These are phyloP conservation scores for Microcebus lehilahytsara DNA, from an alignment of 2,113 vertebrate genomes.

Conservation along the genomic window DNA sequence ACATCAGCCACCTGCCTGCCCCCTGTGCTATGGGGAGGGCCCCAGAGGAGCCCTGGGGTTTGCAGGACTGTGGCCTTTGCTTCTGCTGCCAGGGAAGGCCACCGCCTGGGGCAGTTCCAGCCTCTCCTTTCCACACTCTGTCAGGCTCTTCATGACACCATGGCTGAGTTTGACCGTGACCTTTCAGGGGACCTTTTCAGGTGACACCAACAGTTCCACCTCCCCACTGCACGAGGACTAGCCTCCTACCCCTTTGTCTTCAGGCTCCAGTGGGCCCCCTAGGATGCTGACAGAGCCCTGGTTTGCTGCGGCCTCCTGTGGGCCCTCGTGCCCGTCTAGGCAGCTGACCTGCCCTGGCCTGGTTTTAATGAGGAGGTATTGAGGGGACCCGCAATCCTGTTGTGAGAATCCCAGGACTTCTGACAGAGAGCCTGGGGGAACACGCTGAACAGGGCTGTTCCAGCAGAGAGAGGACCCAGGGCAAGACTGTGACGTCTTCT, in stretches of 20 bases:
- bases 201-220: accelerated
- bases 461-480: not conserved
- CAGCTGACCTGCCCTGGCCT: not conserved
- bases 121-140: not conserved
- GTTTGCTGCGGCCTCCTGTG: not conserved
- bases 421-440: not conserved
- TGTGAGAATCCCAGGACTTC: not conserved
- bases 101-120: not conserved
- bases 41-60: not conserved
- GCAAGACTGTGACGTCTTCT: not conserved
- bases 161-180: not conserved
- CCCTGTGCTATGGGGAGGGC: not conserved
- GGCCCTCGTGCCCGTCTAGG: not conserved
- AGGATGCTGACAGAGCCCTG: not conserved
- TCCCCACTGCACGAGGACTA: accelerated
- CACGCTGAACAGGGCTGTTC: not conserved
- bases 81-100: not conserved
- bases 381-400: not conserved
- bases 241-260: not conserved
- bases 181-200: not conserved
- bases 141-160: not conserved
- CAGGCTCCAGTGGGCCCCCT: not conserved
- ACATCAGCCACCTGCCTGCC: not conserved
- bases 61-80: not conserved
- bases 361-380: not conserved